Evolutionary conservation across 2,888 invertebrate genomes (phyloP).

Genomic region (Polylopha cassiicola): DNA sequence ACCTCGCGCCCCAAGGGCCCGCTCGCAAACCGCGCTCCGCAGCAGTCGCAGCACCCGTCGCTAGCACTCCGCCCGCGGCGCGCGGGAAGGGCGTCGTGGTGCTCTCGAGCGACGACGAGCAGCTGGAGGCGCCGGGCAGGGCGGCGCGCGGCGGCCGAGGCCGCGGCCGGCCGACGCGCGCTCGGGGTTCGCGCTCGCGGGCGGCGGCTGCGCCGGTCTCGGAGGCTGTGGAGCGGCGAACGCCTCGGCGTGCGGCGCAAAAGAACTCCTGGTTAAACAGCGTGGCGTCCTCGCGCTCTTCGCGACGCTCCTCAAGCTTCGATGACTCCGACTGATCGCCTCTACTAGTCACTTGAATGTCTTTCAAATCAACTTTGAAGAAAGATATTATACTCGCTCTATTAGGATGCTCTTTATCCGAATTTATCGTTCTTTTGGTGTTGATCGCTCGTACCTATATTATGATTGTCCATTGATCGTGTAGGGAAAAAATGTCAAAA

Average conservation of each 20-base stretch:
- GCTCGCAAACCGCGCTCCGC: conserved; percentile 19
- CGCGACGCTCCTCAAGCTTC: conserved; percentile 52
- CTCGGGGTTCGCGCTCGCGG: conserved; percentile 29
- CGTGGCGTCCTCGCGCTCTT: conserved; percentile 33
- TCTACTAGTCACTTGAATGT: background rate
- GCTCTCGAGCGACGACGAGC: conserved; percentile 57
- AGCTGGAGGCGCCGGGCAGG: conserved; percentile 20
- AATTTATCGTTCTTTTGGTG: too few relatives aligned
- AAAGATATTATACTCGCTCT: too few relatives aligned
- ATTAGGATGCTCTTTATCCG: too few relatives aligned
- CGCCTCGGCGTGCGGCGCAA: conserved; percentile 59
- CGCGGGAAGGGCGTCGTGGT: conserved; percentile 43
- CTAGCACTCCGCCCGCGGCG: conserved; percentile 38
- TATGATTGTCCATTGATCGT: too few relatives aligned
- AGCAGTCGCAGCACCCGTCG: conserved; percentile 30
- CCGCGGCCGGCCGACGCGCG: conserved; percentile 25
- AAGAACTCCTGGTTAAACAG: conserved; percentile 58
- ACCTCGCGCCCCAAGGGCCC: conserved; percentile 33
- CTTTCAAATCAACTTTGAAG: background rate
- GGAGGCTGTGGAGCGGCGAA: conserved; percentile 47
- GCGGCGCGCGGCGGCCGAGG: conserved; percentile 25
- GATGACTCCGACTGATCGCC: conserved; percentile 54
- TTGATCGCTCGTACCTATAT: too few relatives aligned
- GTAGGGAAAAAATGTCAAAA: too few relatives aligned
- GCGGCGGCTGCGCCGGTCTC: conserved; percentile 17